Evolutionary conservation across 2,113 vertebrate species (phyloP).

Genomic region (Anarrhichthys ocellatus): DNA sequence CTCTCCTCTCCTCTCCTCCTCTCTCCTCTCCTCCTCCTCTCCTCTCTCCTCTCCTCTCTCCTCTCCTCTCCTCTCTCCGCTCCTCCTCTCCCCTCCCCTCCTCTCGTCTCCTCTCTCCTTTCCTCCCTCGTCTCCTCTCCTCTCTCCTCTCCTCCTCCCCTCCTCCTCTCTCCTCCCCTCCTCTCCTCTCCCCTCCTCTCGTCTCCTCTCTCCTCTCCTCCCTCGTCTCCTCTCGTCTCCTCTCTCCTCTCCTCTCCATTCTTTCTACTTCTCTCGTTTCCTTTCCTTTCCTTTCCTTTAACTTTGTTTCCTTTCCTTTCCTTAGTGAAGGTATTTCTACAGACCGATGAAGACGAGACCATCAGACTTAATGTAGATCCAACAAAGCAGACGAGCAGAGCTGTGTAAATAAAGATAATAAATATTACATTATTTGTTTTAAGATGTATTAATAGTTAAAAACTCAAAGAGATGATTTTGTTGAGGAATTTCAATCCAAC

Average conservation of each 20-base stretch:
- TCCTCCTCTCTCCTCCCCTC: not conserved
- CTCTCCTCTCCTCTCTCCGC: too few species aligned
- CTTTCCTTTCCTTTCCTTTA: not conserved
- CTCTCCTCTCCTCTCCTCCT: conserved; percentile 1
- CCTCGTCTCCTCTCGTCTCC: not conserved
- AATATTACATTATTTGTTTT: not conserved
- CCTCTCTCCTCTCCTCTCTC: not conserved
- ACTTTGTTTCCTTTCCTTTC: not conserved
- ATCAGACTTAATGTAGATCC: not conserved
- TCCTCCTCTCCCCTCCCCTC: not conserved
- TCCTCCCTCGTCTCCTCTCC: conserved; percentile 23
- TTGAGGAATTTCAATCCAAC: not conserved
- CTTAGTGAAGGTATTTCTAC: not conserved
- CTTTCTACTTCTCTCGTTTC: too few species aligned
- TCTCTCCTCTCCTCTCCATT: not conserved
- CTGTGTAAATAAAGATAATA: not conserved
- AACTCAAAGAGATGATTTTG: not conserved
- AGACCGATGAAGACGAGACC: too few species aligned
- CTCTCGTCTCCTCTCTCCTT: conserved; percentile 42
- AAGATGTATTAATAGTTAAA: not conserved
- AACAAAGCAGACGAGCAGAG: not conserved
- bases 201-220: not conserved
- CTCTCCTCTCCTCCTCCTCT: not conserved
- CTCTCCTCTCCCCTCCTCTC: not conserved
- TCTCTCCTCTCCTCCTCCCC: not conserved